phyloP scores from a whole-genome alignment of 2,888 invertebrate genomes.

The Temnothorax ravouxi region DNA sequence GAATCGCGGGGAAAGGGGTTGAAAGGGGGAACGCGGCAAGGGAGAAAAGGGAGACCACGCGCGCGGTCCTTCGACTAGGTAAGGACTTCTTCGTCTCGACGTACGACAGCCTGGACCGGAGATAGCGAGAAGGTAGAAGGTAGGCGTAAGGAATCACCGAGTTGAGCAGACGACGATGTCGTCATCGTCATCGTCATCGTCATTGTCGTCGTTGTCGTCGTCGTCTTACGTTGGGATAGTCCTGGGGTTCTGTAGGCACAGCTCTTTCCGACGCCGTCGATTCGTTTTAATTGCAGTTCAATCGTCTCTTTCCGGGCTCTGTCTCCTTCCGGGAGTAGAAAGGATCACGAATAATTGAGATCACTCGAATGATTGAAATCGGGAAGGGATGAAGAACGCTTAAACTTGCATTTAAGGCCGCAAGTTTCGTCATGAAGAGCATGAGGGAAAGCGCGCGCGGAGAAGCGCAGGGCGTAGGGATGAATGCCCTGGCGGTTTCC shows the following conservation, averaged over 20 bases:
- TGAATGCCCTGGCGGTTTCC: constrained; percentile 51
- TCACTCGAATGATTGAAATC: not conserved
- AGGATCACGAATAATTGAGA: not conserved
- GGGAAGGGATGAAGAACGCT: not conserved
- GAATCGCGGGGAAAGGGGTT: constrained; percentile 65
- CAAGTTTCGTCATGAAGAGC: constrained; percentile 16
- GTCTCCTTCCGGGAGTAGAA: not conserved
- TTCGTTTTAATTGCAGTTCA: constrained; percentile 16
- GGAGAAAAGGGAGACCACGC: constrained; percentile 57
- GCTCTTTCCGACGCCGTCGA: not conserved
- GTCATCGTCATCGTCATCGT: not conserved
- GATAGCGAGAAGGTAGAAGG: constrained; percentile 60
- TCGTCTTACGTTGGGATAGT: not conserved
- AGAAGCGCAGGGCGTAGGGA: constrained; percentile 43
- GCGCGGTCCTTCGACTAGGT: constrained; percentile 64
- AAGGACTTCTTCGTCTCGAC: constrained; percentile 65
- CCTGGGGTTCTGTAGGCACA: not conserved
- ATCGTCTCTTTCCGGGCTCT: not conserved
- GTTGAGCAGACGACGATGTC: not conserved
- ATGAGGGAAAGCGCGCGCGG: constrained; percentile 43
- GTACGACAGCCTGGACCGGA: constrained; percentile 59
- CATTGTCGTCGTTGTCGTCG: not conserved
- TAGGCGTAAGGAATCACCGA: constrained; percentile 57
- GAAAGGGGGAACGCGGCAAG: constrained; percentile 60
- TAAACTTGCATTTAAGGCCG: constrained; percentile 6